Evolutionary conservation across 1,140 invertebrate species (phyloP), one percentile per base, ranked within the genome.

Genomic region (Pogonomyrmex californicus): DNA sequence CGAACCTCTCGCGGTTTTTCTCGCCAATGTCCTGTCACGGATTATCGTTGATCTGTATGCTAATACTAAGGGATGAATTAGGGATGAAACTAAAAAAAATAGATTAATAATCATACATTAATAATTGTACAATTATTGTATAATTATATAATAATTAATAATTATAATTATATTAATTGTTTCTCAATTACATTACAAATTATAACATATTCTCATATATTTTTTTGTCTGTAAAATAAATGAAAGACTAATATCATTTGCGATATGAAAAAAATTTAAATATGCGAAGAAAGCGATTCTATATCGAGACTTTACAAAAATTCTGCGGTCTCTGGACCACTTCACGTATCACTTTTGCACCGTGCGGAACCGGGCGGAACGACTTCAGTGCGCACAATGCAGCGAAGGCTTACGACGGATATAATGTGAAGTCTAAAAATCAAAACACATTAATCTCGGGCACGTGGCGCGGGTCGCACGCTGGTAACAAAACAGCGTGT

Each of bases 381-480:
- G 92, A 91, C 91, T 91, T 91, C 56, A 58, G 71, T 33, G 44
- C 73, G 73, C 63, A 92, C 91, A 91, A 93, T 93, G 81, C 76
- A 86, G 70, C 62, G 90, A 88, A 93, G 93, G 92, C 92, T 93
- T 93, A 94, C 90, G 65, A 12, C 71, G 89, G 83, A 88, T 92
- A 94, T 93, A 94, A 95, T 94, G 89, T 92, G 75, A 93, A 95
- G 94, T 95, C 94, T 94, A 95, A 95, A 95, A 95, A 95, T 95
- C 95, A 95, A 95, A 95, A 95, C 94, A 95, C 94, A 95, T 95
- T 95, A 95, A 95, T 95, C 95, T 94, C 90, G 51, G 93, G 70
- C 95, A 95, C 95, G 95, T 95, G 95, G 92, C 95, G 51, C 79
- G 85, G 91, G 93, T 94, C 93, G 90, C 91, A 92, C 92, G 93